phyloP scores from a whole-genome alignment of 2,113 vertebrate species.

The Ophthalmolycus amberensis region DNA sequence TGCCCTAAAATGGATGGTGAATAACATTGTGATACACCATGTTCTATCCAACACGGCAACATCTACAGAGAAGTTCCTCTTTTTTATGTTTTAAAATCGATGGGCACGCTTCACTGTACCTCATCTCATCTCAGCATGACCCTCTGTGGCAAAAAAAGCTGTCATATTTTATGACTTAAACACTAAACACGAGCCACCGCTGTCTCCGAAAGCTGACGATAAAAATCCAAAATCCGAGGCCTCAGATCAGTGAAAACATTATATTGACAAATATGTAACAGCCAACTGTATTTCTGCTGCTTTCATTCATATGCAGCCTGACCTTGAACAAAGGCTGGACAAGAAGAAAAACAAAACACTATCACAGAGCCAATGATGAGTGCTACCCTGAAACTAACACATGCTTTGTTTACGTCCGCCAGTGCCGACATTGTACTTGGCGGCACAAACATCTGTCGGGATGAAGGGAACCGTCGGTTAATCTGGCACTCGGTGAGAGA shows the following conservation, averaged over 20 bases:
- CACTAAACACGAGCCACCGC: neutral
- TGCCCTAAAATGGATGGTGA: neutral
- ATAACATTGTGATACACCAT: neutral
- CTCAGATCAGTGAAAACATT: neutral
- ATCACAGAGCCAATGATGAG: constrained; percentile 10
- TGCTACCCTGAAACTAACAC: constrained; percentile 18
- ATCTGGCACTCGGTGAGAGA: constrained; percentile 52
- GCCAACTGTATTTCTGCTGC: neutral
- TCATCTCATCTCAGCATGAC: neutral
- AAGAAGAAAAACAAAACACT: neutral
- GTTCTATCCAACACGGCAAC: neutral
- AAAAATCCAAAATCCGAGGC: neutral
- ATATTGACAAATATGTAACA: neutral
- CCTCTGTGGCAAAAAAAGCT: constrained; percentile 9
- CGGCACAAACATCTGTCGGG: constrained; percentile 55
- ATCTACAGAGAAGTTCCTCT: neutral
- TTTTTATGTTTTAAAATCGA: constrained; percentile 12
- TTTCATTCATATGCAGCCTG: neutral
- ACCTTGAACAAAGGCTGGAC: constrained; percentile 30
- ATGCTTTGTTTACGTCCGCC: constrained; percentile 38
- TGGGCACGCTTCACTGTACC: constrained; percentile 15
- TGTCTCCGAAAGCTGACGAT: neutral
- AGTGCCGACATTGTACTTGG: constrained; percentile 20
- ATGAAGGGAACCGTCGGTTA: constrained; percentile 35
- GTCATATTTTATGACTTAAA: constrained; percentile 11